Conservation (phyloP, 1,140 invertebrate species). For the Drosophila grimshawi region DNA sequence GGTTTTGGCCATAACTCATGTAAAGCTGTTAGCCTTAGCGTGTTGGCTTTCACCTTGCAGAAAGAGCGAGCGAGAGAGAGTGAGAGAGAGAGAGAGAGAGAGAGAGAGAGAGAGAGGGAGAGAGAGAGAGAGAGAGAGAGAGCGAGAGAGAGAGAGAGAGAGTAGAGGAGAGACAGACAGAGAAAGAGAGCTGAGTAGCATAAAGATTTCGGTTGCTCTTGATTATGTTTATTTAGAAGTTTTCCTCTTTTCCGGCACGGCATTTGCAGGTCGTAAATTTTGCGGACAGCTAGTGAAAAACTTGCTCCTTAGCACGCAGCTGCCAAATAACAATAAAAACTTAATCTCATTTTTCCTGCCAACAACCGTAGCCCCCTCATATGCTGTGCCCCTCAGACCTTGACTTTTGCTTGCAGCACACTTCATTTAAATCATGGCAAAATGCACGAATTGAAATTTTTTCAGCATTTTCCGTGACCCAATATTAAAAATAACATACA, state of each 20-base stretch:
- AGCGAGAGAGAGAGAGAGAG: not conserved
- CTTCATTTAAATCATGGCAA: not conserved
- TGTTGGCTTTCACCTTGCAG: conserved; percentile 6
- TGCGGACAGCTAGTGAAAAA: conserved; percentile 2
- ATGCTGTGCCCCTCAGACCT: not conserved
- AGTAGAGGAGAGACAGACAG: not conserved
- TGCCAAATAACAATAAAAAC: conserved; percentile 35
- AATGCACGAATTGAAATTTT: conserved; percentile 24
- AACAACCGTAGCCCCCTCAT: no score
- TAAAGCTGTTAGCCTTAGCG: conserved; percentile 1
- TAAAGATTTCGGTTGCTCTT: conserved; percentile 6
- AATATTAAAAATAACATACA: conserved; percentile 2
- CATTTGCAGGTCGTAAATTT: conserved; percentile 32
- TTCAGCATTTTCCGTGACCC: conserved; percentile 29
- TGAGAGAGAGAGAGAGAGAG: no score
- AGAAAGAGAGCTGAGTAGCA: conserved; percentile 8
- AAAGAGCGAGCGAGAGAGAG: no score
- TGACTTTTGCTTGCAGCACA: conserved; percentile 16
- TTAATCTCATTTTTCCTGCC: conserved; percentile 33
- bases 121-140: not conserved
- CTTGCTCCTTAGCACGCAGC: conserved; percentile 8
- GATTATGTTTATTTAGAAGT: conserved; percentile 41
- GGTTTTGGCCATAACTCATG: conserved; percentile 8
- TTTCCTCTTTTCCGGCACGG: conserved; percentile 15
- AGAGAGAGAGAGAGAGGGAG: no score